A percentile compares a stretch with the other conserved stretches of the same genome.
Evolutionary conservation across 2,797 vertebrate genomes (phyloP).

Genomic region (Pitangus sulphuratus): DNA sequence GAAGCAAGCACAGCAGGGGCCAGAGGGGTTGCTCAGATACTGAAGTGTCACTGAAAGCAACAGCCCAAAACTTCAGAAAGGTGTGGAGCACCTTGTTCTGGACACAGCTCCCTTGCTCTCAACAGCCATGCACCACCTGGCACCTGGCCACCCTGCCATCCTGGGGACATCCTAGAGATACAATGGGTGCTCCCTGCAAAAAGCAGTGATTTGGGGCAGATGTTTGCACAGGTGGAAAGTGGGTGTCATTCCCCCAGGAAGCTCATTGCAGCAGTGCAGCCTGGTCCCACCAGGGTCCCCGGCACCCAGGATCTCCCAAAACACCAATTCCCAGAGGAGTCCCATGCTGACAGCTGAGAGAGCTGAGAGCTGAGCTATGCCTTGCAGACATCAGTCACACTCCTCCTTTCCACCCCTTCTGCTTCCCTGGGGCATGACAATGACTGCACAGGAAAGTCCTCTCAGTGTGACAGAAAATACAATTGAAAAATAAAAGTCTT

Average conservation of each 20-base stretch:
- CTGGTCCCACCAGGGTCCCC: neutral
- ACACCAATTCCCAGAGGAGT: neutral
- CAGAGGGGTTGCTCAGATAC: neutral
- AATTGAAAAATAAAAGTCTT: neutral
- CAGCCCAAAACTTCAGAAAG: neutral
- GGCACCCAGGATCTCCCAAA: neutral
- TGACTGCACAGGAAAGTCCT: neutral
- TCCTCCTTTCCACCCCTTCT: neutral
- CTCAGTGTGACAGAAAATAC: neutral
- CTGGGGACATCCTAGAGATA: neutral
- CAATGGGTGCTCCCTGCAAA: neutral
- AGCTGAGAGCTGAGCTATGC: neutral
- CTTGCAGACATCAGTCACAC: neutral
- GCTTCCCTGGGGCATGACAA: neutral
- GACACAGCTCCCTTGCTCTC: neutral
- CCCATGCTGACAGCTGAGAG: neutral
- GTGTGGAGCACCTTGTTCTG: neutral
- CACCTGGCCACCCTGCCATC: neutral
- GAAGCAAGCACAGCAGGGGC: fast-evolving
- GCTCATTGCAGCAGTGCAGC: neutral
- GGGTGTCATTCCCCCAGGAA: neutral
- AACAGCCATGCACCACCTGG: fast-evolving
- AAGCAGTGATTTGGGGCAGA: neutral
- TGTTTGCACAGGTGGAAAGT: neutral
- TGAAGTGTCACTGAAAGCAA: neutral